Conservation (phyloP, 30 jellyfish, hydroid and myxozoan species). For the Hydractinia echinata region DNA sequence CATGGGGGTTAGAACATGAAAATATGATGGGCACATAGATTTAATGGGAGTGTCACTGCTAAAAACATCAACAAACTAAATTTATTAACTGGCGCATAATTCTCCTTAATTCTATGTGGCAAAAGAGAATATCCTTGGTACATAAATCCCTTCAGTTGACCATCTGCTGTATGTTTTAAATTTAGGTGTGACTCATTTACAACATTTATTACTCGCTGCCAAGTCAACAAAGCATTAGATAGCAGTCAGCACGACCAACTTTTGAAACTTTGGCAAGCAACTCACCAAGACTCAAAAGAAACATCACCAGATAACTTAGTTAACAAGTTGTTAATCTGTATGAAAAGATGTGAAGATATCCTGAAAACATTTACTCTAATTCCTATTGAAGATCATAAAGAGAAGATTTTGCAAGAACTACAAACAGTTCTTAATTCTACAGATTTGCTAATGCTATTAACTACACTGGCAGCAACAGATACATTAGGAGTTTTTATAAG, state of each 20-base stretch:
- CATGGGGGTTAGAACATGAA: too few species aligned
- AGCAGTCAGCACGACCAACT: constrained; percentile 17
- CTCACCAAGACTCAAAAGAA: background rate
- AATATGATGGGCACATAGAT: too few species aligned
- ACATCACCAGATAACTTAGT: constrained; percentile 6
- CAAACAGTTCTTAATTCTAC: constrained; percentile 40
- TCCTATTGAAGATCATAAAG: constrained; percentile 64
- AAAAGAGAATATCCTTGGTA: too few species aligned
- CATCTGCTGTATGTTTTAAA: background rate
- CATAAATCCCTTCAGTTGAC: too few species aligned
- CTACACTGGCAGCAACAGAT: constrained; percentile 68
- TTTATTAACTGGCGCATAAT: too few species aligned
- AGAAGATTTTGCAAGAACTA: constrained; percentile 54
- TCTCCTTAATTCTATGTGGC: too few species aligned
- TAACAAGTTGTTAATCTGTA: background rate
- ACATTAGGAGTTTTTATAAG: constrained; percentile 33
- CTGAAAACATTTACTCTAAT: constrained; percentile 17
- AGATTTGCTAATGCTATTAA: constrained; percentile 53
- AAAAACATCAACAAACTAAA: too few species aligned
- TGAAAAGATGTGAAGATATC: constrained; percentile 13
- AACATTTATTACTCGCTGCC: constrained; percentile 23
- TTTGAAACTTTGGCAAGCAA: background rate
- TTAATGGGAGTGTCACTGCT: too few species aligned
- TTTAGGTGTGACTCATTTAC: constrained; percentile 23
- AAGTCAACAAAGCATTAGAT: constrained; percentile 18